Evolutionary conservation across 2,888 invertebrate genomes (phyloP), one percentile per base, ranked within the genome.

Genomic region (Platerodrilus igneus): DNA sequence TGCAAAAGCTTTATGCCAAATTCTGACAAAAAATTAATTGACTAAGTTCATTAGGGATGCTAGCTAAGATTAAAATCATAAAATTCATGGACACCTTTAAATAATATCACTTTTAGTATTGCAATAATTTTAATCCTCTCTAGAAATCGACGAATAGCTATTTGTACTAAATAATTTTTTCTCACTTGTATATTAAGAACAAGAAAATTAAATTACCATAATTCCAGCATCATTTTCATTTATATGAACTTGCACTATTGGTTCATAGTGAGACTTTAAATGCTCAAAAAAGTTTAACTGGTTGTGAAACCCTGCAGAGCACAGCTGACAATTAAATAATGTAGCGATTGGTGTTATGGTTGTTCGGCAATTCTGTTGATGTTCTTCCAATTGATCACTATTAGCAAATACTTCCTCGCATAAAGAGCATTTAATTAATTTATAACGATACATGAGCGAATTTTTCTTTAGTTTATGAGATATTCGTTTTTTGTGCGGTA

Each of bases 401-500:
- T 59, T 64, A 31, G 57, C 50, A 52, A 73, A 71, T 7, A 63
- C 58, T 47, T 72, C 71, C 20, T 70, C 71, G 53, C 74, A 74
- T 30, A 70, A 62, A 30, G 59, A 60, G 52, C 74, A 74, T 43
- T 70, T 67, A 41, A 62, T 58, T 28, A 67, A 56, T 47, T 64
- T 68, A n/a, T n/a, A n/a, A 42, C 60, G 54, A 1, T 56, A 23
- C 10, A 50, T 38, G 2, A 48, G 37, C 14, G 37, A 57, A 48
- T 70, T 75, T 55, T 80, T 81, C 14, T 80, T 81, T 11, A 89
- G 68, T 56, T 87, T 89, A 38, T 81, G 73, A 0, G 89, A 83
- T 50, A 90, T 88, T 39, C 90, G 73, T 63, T 91, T 91, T 64
- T 90, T 90, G 62, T 90, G 90, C 1, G 90, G 90, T 39, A 90